Evolutionary conservation across 23 tunicate genomes (phyloP).

Genomic region (Oikopleura vanhoeffeni): DNA sequence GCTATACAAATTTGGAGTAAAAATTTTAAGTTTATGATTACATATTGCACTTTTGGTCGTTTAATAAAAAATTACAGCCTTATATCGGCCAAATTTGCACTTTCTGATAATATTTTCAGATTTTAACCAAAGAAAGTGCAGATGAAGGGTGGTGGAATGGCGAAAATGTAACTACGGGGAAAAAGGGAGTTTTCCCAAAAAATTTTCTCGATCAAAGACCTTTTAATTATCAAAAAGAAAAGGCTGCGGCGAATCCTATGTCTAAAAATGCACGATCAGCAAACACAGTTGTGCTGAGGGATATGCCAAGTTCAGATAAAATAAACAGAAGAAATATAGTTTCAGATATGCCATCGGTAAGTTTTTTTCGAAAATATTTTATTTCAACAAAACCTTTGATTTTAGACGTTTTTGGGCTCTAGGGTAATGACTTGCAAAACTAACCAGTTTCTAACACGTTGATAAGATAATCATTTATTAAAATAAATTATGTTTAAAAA

Average conservation of each 20-base stretch:
- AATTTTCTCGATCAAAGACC: background rate
- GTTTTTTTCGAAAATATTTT: too few relatives aligned
- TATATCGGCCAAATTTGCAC: conserved; percentile 1
- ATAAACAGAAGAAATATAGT: background rate
- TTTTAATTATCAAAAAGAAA: background rate
- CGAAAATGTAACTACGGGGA: background rate
- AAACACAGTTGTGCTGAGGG: background rate
- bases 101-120: background rate
- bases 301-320: background rate
- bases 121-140: background rate
- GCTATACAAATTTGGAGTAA: too few relatives aligned
- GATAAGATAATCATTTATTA: too few relatives aligned
- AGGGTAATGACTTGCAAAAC: too few relatives aligned
- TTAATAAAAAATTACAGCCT: too few relatives aligned
- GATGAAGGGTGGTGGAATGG: background rate
- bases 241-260: background rate
- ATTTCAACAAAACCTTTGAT: too few relatives aligned
- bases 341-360: background rate
- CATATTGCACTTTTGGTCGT: too few relatives aligned
- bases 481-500: too few relatives aligned
- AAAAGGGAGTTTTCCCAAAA: background rate
- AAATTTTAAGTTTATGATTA: too few relatives aligned
- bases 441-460: too few relatives aligned
- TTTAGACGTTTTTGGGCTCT: too few relatives aligned
- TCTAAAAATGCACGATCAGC: background rate